Conservation (phyloP, 2,113 vertebrate species). For the Morone chrysops region DNA sequence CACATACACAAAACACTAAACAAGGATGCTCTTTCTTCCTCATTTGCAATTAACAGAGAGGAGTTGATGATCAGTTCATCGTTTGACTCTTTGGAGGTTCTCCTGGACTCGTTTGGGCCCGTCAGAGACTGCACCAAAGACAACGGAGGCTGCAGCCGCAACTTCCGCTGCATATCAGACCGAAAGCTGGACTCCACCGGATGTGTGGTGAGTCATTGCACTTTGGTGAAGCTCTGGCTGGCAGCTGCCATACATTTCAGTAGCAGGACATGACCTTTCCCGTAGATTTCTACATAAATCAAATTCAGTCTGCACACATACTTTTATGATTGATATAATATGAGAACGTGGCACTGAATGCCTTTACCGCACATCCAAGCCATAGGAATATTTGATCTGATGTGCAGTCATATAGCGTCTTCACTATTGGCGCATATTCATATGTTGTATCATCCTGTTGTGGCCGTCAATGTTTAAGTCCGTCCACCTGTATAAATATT, state of each 20-base stretch:
- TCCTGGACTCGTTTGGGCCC: constrained; percentile 96
- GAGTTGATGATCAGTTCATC: constrained; percentile 98
- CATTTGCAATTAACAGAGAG: constrained; percentile 83
- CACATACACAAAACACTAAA: background rate
- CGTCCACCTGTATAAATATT: constrained; percentile 38
- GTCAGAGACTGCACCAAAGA: constrained; percentile 96
- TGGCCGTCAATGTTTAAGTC: constrained; percentile 34
- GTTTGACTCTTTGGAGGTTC: constrained; percentile 97
- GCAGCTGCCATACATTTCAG: background rate
- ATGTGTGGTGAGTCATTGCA: constrained; percentile 90
- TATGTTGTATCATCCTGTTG: constrained; percentile 15
- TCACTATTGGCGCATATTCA: constrained; percentile 10
- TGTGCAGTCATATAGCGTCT: constrained; percentile 9
- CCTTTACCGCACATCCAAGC: background rate
- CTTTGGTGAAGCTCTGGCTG: background rate
- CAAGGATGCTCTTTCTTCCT: background rate
- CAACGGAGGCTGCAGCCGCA: constrained; percentile 97
- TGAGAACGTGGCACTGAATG: background rate
- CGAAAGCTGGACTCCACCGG: constrained; percentile 96
- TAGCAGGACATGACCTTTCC: background rate
- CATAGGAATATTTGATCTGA: constrained; percentile 14
- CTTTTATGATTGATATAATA: constrained; percentile 27
- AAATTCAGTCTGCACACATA: constrained; percentile 1
- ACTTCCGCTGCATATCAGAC: constrained; percentile 97
- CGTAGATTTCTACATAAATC: background rate